A percentile compares a stretch with the other conserved stretches of the same genome.
Conservation (phyloP, 2,113 vertebrate species). For the Ornithorhynchus anatinus region DNA sequence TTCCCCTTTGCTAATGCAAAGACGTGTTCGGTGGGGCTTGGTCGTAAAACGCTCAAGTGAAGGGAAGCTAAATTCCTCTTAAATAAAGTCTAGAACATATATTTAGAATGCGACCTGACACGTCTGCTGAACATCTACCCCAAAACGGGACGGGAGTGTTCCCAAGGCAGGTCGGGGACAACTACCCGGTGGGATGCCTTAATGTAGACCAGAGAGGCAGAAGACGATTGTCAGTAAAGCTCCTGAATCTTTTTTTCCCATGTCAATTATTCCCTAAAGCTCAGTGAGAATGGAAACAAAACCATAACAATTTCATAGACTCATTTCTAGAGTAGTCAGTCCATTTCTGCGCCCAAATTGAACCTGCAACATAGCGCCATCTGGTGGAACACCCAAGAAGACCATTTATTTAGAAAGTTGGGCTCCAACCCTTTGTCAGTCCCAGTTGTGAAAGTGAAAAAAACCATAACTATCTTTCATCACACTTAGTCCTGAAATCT, state of each 20-base stretch:
- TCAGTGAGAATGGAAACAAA: neutral
- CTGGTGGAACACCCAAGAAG: conserved; percentile 54
- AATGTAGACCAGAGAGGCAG: neutral
- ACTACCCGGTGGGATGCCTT: rapidly evolving
- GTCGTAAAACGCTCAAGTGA: neutral
- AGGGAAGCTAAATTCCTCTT: neutral
- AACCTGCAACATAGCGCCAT: conserved; percentile 66
- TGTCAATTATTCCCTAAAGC: rapidly evolving
- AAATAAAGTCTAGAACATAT: neutral
- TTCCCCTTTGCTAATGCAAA: neutral
- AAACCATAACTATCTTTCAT: neutral
- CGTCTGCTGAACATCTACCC: neutral
- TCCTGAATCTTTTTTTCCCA: neutral
- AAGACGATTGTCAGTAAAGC: rapidly evolving
- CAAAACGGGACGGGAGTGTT: neutral
- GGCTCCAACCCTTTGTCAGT: neutral
- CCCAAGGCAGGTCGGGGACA: neutral
- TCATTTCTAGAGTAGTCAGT: neutral
- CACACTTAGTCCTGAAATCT: neutral
- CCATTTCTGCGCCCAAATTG: neutral
- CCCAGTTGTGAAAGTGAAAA: neutral
- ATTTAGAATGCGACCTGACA: neutral
- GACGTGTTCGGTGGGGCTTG: neutral
- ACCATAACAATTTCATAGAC: neutral
- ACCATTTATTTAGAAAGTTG: neutral